These are phyloP conservation scores for Loriculus beryllinus DNA, from an alignment of 2,797 vertebrate species.

Conservation along the genomic window DNA sequence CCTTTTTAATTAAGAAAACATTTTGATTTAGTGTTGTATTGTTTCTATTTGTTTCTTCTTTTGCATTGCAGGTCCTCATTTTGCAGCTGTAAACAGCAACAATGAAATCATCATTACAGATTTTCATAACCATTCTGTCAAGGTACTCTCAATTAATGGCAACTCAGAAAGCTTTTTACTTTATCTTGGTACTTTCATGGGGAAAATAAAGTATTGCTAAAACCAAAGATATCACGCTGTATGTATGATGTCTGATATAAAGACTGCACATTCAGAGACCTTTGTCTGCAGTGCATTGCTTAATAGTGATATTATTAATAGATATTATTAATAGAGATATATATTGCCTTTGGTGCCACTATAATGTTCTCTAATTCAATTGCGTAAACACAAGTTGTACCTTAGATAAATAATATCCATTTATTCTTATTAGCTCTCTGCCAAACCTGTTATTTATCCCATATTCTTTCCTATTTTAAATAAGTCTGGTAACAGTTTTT, in stretches of 20 bases:
- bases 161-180: not conserved
- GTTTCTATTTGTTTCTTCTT: not conserved
- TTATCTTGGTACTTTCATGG: not conserved
- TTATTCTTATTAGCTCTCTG: not conserved
- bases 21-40: not conserved
- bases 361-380: not conserved
- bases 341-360: not conserved
- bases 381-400: not conserved
- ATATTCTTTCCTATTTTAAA: not conserved
- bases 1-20: not conserved
- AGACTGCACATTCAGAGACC: not conserved
- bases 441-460: not conserved
- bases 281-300: not conserved
- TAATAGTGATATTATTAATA: not conserved
- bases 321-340: too few relatives aligned
- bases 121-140: constrained; percentile 99
- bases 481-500: not conserved
- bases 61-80: constrained; percentile 88
- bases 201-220: not conserved
- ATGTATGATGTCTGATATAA: not conserved
- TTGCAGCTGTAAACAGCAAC: constrained; percentile 98
- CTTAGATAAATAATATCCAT: not conserved
- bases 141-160: constrained; percentile 77
- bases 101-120: constrained; percentile 98
- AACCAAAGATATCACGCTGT: not conserved